A percentile compares a stretch with the other conserved stretches of the same genome.
phyloP scores from a whole-genome alignment of 2,888 invertebrate genomes.

The Nesidiocoris tenuis region DNA sequence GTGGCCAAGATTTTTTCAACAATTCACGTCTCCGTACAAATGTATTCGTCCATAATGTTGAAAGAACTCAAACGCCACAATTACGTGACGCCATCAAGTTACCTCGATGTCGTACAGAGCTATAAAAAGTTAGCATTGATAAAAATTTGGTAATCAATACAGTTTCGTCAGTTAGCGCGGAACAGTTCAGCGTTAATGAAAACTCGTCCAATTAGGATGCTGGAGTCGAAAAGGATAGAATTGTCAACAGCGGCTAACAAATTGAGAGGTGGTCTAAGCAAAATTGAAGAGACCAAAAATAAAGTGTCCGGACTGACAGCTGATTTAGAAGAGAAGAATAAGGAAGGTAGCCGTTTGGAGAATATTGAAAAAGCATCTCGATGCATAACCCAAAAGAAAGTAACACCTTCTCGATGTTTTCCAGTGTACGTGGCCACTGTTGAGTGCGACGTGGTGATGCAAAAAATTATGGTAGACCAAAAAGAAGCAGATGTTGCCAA shows the following conservation, averaged over 20 bases:
- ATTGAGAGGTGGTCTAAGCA: slow-evolving; percentile 76
- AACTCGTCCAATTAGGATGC: slow-evolving; percentile 68
- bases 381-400: too few species aligned
- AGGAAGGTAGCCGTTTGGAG: slow-evolving; percentile 53
- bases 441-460: slow-evolving; percentile 83
- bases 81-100: slow-evolving; percentile 88
- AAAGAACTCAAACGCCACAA: slow-evolving; percentile 75
- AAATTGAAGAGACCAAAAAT: slow-evolving; percentile 81
- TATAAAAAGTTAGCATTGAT: slow-evolving; percentile 69
- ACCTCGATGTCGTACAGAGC: slow-evolving; percentile 78
- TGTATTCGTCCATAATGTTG: slow-evolving; percentile 71
- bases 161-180: not conserved
- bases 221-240: slow-evolving; percentile 69
- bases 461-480: slow-evolving; percentile 76
- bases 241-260: slow-evolving; percentile 74
- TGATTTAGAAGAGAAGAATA: slow-evolving; percentile 75
- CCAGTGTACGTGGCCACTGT: slow-evolving; percentile 59
- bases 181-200: not conserved
- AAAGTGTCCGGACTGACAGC: slow-evolving; percentile 82
- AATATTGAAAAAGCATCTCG: not conserved
- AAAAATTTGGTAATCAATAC: not conserved
- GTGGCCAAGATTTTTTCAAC: slow-evolving; percentile 75
- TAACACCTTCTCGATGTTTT: too few species aligned
- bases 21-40: slow-evolving; percentile 79
- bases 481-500: slow-evolving; percentile 80